Evolutionary conservation across 2,797 vertebrate species (phyloP), one percentile per base, ranked within the genome.

Genomic region (Pampus argenteus): DNA sequence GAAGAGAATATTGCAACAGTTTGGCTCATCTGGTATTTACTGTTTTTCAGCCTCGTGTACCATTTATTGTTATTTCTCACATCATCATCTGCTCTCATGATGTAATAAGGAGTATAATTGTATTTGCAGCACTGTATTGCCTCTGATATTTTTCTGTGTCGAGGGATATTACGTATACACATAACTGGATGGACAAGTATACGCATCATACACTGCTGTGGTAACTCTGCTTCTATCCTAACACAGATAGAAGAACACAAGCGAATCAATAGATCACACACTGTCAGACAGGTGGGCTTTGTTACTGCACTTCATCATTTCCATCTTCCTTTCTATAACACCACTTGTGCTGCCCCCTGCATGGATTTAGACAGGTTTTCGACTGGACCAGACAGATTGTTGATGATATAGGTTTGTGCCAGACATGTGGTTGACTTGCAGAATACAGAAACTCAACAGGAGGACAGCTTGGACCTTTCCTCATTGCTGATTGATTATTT

Each of bases 1-100:
- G 40, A 6, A 44, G 15, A 17, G 40, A 44, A 18, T 18, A 44
- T 44, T 34, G 44, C 26, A 31, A 18, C 9, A 18, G 25, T 60
- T 60, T 28, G 26, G 58, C 18, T 45, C 57, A 60, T 60, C 40
- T 47, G 58, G 25, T 45, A 26, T 61, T 61, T 61, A 47, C 58
- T 47, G 9, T n/a, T 48, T 34, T 48, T 17, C 44, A 61, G 26
- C 59, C 20, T 10, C 6, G n/a, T 29, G 38, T 29, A 7, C 26
- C 29, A 47, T 47, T 48, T 4, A 34, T 61, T 20, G 13, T 47
- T 42, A 60, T 31, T 61, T 48, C 28, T 15, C 44, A 23, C n/a
- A 28, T 48, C 9, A 20, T 61, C 44, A 48, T 61, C 59, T 61
- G 44, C 28, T 61, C 59, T 29, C 20, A 25, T n/a, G 18, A 60